Evolutionary conservation across 2,888 invertebrate genomes (phyloP).

Genomic region (Syritta pipiens): DNA sequence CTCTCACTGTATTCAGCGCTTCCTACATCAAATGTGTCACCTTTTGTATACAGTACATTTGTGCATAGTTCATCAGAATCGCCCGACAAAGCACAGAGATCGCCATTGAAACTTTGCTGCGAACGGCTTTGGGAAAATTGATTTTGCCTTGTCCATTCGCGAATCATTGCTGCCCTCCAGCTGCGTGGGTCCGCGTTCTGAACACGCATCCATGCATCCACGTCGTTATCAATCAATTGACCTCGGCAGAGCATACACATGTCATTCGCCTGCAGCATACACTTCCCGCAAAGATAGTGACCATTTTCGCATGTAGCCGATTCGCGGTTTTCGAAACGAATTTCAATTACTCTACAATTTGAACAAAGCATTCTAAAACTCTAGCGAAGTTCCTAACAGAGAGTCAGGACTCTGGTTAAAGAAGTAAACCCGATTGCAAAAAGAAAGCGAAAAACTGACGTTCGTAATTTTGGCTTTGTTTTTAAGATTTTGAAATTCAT

Average conservation of each 20-base stretch:
- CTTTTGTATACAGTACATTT: conserved; percentile 5
- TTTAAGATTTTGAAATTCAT: not conserved
- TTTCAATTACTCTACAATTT: conserved; percentile 15
- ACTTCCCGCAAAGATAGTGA: conserved; percentile 5
- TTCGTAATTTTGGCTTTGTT: conserved; percentile 12
- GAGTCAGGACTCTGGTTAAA: not conserved
- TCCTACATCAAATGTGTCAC: not conserved
- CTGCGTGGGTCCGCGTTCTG: not conserved
- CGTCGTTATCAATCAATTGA: not conserved
- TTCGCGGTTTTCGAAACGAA: not conserved
- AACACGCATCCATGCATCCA: not conserved
- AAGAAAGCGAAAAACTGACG: conserved; percentile 2
- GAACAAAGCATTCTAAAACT: conserved; percentile 17
- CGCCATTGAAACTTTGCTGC: not conserved
- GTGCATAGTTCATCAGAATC: not conserved
- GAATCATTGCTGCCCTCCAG: not conserved
- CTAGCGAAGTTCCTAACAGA: not conserved
- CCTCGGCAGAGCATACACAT: conserved; percentile 7
- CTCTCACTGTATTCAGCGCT: not conserved
- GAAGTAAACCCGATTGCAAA: conserved; percentile 1
- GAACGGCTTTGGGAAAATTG: not conserved
- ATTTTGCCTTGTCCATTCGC: not conserved
- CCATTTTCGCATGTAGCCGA: not conserved
- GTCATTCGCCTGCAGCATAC: not conserved
- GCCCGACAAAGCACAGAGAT: not conserved